A percentile compares a stretch with the other conserved stretches of the same genome.
Evolutionary conservation across 2,113 vertebrate genomes (phyloP).

Genomic region (Piaya cayana): DNA sequence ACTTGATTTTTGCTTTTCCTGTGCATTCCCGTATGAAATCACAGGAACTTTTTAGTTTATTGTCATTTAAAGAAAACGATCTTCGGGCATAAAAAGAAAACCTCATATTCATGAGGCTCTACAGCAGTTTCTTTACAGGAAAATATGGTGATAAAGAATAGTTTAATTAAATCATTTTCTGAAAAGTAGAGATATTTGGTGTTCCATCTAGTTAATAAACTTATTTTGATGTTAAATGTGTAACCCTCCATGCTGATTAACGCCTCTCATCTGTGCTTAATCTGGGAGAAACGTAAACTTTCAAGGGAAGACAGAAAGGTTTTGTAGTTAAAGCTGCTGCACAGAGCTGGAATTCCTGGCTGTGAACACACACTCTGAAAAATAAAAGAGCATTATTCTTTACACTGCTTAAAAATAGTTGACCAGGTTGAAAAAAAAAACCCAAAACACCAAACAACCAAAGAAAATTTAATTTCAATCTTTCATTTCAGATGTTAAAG

Average conservation of each 20-base stretch:
- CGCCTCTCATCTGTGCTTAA: constrained; percentile 20
- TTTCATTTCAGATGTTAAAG: not conserved
- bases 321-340: not conserved
- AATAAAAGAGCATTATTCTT: not conserved
- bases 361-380: not conserved
- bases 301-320: not conserved
- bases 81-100: not conserved
- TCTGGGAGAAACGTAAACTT: constrained; percentile 9
- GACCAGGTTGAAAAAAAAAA: not conserved
- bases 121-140: not conserved
- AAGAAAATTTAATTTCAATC: not conserved
- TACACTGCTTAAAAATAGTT: not conserved
- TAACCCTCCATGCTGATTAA: not conserved
- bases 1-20: constrained; percentile 1
- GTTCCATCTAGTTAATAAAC: not conserved
- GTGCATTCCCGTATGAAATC: not conserved
- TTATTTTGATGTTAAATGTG: not conserved
- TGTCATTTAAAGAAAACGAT: not conserved
- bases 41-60: not conserved
- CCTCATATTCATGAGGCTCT: not conserved
- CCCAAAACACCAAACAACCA: not conserved
- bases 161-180: not conserved
- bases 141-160: not conserved
- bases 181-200: not conserved
- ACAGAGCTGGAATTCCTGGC: not conserved